phyloP scores from a whole-genome alignment of 2,797 vertebrate species.

The Neomorphus geoffroyi region DNA sequence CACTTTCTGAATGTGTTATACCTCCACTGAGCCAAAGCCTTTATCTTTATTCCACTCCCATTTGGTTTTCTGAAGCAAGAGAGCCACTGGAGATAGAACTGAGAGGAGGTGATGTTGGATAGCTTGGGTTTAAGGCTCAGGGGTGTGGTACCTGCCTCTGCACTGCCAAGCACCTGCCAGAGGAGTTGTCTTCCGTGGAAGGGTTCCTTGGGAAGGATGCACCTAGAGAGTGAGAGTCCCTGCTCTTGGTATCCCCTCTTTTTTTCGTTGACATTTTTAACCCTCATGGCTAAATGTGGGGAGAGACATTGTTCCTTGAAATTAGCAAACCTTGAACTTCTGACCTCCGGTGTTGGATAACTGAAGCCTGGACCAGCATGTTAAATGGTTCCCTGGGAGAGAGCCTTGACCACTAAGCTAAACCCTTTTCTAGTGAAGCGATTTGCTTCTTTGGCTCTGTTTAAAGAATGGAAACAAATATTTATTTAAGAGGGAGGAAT shows the following conservation, averaged over 20 bases:
- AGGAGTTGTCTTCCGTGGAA: background rate
- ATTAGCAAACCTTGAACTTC: background rate
- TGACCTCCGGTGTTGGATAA: background rate
- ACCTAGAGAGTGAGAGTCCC: background rate
- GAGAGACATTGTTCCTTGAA: background rate
- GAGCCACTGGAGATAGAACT: background rate
- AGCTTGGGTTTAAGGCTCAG: background rate
- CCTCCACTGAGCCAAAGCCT: background rate
- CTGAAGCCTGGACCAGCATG: background rate
- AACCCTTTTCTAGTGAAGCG: background rate
- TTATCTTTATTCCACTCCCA: background rate
- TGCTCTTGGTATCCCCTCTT: background rate
- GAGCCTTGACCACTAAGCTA: background rate
- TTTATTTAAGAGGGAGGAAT: background rate
- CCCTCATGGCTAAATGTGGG: background rate
- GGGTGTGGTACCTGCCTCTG: background rate
- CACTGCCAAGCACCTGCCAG: background rate
- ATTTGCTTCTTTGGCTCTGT: background rate
- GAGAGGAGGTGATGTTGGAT: background rate
- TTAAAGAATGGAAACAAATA: constrained; percentile 40
- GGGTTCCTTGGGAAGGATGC: background rate
- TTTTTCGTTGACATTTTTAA: background rate
- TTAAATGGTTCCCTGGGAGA: background rate
- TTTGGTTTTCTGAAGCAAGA: background rate
- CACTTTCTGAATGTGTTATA: background rate